phyloP scores from a whole-genome alignment of 2,797 vertebrate species.

The Hyperoplus lanceolatus region DNA sequence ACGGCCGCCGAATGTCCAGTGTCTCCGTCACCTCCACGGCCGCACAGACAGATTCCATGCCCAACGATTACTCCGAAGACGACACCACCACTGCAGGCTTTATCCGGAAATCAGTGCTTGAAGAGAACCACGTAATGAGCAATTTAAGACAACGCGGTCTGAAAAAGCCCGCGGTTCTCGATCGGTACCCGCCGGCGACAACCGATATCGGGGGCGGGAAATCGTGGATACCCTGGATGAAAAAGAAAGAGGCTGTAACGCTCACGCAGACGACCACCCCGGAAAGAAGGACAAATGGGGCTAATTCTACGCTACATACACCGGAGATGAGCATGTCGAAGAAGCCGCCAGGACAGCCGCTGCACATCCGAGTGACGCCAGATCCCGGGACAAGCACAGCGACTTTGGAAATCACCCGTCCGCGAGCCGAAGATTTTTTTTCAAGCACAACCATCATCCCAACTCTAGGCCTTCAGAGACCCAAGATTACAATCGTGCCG shows the following conservation, averaged over 20 bases:
- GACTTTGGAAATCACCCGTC: constrained; percentile 96
- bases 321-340: constrained; percentile 87
- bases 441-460: constrained; percentile 96
- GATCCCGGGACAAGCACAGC: constrained; percentile 93
- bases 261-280: constrained; percentile 70
- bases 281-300: constrained; percentile 77
- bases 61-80: constrained; percentile 86
- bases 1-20: constrained; percentile 91
- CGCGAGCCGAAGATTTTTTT: constrained; percentile 94
- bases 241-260: constrained; percentile 86
- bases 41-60: constrained; percentile 90
- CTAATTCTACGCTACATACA: constrained; percentile 54
- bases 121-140: constrained; percentile 97
- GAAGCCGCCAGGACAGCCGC: constrained; percentile 90
- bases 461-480: constrained; percentile 93
- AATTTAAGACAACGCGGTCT: constrained; percentile 92
- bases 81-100: constrained; percentile 94
- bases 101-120: constrained; percentile 94
- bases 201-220: constrained; percentile 87
- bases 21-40: constrained; percentile 91
- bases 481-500: constrained; percentile 95
- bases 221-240: constrained; percentile 95
- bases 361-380: constrained; percentile 95
- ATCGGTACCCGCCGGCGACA: constrained; percentile 92
- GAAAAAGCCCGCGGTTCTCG: constrained; percentile 90